Base-by-base conservation (phyloP, 2,797 vertebrate genomes). In the Todus mexicanus region DNA sequence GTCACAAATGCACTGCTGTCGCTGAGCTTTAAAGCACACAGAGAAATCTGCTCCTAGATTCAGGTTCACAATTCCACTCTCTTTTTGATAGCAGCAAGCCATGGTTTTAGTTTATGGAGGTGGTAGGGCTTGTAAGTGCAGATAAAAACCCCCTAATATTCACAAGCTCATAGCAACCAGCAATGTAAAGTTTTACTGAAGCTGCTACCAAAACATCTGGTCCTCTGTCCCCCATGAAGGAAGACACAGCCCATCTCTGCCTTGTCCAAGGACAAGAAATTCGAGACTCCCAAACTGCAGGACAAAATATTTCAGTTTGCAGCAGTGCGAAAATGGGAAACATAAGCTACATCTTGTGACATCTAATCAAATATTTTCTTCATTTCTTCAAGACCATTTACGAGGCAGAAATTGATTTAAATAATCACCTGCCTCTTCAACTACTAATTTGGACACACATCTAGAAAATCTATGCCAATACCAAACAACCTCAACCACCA, bases 1-100 rank as follows among this genome's bases (percentile, higher is more conserved):
- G 56, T 84, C 78, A 10, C 0, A 3, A 65, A 20, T 13, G 23
- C 4, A 0, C 3, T 3, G 0, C 3, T 6, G 6, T 16, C 1
- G 1, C 4, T 0, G 2, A 83, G 51, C 25, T 27, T 8, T 15
- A 20, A 53, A 38, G 72, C 47, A 29, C 1, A 0, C 0, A 19
- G 12, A 29, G 22, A 13, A 26, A 5, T 0, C 26, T 9, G 51
- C 17, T 56, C 74, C 47, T 21, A 4, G 5, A 37, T 18, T 43
- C 4, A 47, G 4, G 35, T 45, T 70, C 92, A 7, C n/a, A 4
- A 63, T 22, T n/a, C 8, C 33, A 13, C 27, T 87, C 66, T 33
- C 48, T 2, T 70, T 57, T 4, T 7, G 16, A 19, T 9, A 48
- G 54, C 76, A 77, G 72, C 0, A 2, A 92, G 50, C 64, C 8